Conservation (phyloP, 2,113 vertebrate genomes). For the Acrocephalus arundinaceus region DNA sequence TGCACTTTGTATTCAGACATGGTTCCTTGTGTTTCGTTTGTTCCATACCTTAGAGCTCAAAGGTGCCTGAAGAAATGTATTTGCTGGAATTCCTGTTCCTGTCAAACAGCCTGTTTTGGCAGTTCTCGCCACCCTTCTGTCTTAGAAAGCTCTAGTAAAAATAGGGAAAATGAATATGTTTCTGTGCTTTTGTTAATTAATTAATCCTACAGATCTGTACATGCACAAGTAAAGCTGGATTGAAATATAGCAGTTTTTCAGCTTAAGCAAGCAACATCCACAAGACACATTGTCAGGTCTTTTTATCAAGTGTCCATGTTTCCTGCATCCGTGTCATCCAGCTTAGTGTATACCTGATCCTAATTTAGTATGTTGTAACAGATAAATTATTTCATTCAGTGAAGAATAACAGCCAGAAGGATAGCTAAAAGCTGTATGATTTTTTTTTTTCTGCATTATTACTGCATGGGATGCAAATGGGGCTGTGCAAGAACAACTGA, state of each 20-base stretch:
- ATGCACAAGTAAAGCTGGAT: not conserved
- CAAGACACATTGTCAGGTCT: not conserved
- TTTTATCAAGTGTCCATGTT: not conserved
- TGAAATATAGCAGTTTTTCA: not conserved
- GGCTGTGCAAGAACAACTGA: not conserved
- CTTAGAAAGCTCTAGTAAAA: not conserved
- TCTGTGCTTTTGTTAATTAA: not conserved
- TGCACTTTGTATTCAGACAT: not conserved
- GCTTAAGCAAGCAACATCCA: not conserved
- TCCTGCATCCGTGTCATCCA: rapidly evolving
- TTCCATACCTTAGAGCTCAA: not conserved
- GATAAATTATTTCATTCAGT: not conserved
- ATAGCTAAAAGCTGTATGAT: not conserved
- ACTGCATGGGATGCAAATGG: not conserved
- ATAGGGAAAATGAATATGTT: not conserved
- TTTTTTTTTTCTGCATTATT: not conserved
- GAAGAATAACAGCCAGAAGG: not conserved
- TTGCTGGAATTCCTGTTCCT: not conserved
- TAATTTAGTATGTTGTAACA: not conserved
- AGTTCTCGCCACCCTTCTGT: not conserved
- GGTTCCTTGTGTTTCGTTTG: not conserved
- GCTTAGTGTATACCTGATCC: not conserved
- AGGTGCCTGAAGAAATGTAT: not conserved
- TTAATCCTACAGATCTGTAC: not conserved
- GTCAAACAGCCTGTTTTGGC: not conserved